phyloP scores from a whole-genome alignment of 2,797 vertebrate species.

The Psittacula derbiana region DNA sequence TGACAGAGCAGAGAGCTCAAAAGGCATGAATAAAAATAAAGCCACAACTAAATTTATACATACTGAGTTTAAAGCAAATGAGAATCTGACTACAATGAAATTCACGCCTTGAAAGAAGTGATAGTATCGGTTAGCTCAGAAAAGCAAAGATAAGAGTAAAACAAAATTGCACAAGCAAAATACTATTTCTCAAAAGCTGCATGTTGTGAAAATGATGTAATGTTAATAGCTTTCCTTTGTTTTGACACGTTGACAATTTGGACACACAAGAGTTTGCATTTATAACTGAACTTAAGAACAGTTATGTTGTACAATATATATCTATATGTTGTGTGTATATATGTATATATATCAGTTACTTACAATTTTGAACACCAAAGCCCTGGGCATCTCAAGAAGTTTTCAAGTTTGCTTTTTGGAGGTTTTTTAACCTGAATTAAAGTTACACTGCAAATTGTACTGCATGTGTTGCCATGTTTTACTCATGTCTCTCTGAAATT shows the following conservation, averaged over 20 bases:
- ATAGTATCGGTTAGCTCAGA: background rate
- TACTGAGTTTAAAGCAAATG: background rate
- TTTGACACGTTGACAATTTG: background rate
- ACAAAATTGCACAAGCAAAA: background rate
- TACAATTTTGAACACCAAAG: background rate
- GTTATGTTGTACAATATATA: background rate
- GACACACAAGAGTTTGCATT: background rate
- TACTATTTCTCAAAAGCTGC: background rate
- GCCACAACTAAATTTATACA: background rate
- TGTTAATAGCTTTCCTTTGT: background rate
- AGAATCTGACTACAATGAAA: background rate
- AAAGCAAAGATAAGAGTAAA: background rate
- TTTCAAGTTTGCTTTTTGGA: background rate
- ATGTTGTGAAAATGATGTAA: background rate
- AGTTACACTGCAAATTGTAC: slow-evolving; percentile 41
- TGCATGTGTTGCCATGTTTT: slow-evolving; percentile 53
- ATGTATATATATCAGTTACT: background rate
- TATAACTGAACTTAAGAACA: background rate
- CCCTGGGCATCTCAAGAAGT: background rate
- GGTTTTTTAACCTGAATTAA: slow-evolving; percentile 44
- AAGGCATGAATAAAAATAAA: background rate
- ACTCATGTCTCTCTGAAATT: slow-evolving; percentile 11
- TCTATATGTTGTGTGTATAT: background rate
- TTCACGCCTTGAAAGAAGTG: background rate
- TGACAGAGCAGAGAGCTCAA: background rate